Conservation (phyloP, 2,113 vertebrate species). For the Esox niger region DNA sequence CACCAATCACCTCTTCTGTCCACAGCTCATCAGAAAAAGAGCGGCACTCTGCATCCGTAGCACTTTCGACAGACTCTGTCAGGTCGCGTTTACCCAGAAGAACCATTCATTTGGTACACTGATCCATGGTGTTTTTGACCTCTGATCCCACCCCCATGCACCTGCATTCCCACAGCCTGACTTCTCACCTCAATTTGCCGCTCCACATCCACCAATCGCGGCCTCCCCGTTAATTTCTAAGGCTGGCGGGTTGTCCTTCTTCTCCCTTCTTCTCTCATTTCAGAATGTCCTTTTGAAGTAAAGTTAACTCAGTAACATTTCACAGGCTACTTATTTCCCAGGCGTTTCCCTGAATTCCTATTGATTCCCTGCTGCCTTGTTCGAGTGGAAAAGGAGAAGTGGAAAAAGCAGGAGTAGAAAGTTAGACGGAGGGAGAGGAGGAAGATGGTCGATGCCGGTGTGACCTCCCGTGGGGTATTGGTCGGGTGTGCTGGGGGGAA, state of each 20-base stretch:
- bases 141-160: slow-evolving; percentile 41
- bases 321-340: slow-evolving; percentile 68
- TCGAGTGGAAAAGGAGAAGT: slow-evolving; percentile 33
- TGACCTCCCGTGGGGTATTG: slow-evolving; percentile 55
- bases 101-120: slow-evolving; percentile 52
- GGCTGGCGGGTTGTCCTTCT: slow-evolving; percentile 11
- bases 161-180: slow-evolving; percentile 40
- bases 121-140: slow-evolving; percentile 52
- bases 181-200: slow-evolving; percentile 64
- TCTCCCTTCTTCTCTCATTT: slow-evolving; percentile 30
- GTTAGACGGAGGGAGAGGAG: slow-evolving; percentile 27
- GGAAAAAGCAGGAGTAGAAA: slow-evolving; percentile 23
- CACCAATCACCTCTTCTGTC: slow-evolving; percentile 20
- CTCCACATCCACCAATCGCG: slow-evolving; percentile 37
- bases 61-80: slow-evolving; percentile 38
- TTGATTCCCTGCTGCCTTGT: slow-evolving; percentile 64
- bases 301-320: slow-evolving; percentile 70
- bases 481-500: slow-evolving; percentile 43
- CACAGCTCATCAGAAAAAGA: slow-evolving; percentile 30
- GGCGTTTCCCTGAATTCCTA: slow-evolving; percentile 69
- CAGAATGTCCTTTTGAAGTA: slow-evolving; percentile 70
- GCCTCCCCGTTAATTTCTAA: slow-evolving; percentile 54
- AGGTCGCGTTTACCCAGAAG: slow-evolving; percentile 54
- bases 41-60: slow-evolving; percentile 36
- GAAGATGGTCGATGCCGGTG: slow-evolving; percentile 50